These are phyloP conservation scores for Orthonevra nobilis DNA, from an alignment of 2,888 invertebrate species.

Conservation along the genomic window DNA sequence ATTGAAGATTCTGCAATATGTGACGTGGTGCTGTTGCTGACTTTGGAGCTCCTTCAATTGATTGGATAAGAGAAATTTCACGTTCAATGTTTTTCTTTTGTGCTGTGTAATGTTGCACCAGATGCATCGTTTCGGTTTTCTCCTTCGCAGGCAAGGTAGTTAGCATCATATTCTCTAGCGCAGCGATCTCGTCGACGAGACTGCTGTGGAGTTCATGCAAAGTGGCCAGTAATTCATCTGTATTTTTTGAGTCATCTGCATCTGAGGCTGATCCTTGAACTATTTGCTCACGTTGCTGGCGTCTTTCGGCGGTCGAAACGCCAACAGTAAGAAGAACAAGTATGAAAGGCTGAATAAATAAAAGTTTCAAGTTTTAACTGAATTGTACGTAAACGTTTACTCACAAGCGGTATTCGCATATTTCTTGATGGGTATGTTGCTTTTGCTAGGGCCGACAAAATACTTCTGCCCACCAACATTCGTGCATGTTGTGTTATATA, in stretches of 20 bases:
- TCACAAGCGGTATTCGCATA: slow-evolving; percentile 41
- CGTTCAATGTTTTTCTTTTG: slow-evolving; percentile 54
- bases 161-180: background rate
- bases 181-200: slow-evolving; percentile 23
- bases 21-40: background rate
- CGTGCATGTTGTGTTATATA: slow-evolving; percentile 36
- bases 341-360: too few species aligned
- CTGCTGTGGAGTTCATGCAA: slow-evolving; percentile 30
- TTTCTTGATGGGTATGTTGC: background rate
- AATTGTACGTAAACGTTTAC: background rate
- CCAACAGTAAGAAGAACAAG: too few species aligned
- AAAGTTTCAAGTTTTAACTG: too few species aligned
- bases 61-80: slow-evolving; percentile 38
- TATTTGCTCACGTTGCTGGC: too few species aligned
- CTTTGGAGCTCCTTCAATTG: slow-evolving; percentile 5
- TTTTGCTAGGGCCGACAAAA: background rate
- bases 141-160: background rate
- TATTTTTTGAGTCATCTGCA: background rate
- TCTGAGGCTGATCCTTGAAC: slow-evolving; percentile 9
- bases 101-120: slow-evolving; percentile 47
- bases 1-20: background rate
- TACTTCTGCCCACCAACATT: slow-evolving; percentile 24
- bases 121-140: slow-evolving; percentile 12
- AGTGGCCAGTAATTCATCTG: slow-evolving; percentile 13
- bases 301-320: background rate